A percentile compares a stretch with the other conserved stretches of the same genome.
Conservation (phyloP, 1,140 invertebrate genomes). For the Himalopsyche phryganea region DNA sequence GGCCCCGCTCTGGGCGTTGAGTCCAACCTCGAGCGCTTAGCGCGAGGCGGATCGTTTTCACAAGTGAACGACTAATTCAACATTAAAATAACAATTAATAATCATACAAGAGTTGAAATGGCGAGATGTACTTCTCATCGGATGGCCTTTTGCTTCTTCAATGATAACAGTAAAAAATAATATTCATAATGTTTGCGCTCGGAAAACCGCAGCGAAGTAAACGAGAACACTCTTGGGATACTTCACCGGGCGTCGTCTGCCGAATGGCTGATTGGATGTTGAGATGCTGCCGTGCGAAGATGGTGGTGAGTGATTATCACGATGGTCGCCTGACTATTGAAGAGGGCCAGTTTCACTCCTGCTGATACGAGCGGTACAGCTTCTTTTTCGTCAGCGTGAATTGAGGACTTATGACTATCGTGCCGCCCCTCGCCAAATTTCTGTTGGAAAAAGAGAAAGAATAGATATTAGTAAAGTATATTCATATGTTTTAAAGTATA, state of each 20-base stretch:
- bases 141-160: conserved; percentile 14
- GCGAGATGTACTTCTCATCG: conserved; percentile 27
- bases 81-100: conserved; percentile 14
- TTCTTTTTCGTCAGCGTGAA: conserved; percentile 84
- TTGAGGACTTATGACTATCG: conserved; percentile 78
- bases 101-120: conserved; percentile 24
- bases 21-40: not conserved
- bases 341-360: conserved; percentile 40
- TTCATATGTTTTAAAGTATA: not conserved
- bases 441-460: conserved; percentile 44
- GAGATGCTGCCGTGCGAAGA: not conserved
- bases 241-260: not conserved
- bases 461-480: not conserved
- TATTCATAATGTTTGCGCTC: not conserved
- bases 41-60: not conserved
- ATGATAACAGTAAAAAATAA: conserved; percentile 6
- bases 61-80: not conserved
- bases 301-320: not conserved
- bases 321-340: not conserved
- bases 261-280: not conserved
- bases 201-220: not conserved
- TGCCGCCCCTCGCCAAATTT: conserved; percentile 76
- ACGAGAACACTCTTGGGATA: not conserved
- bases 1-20: not conserved
- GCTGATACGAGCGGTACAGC: conserved; percentile 71